Evolutionary conservation across 1,140 invertebrate genomes (phyloP).

Genomic region (Drosophila aff.): DNA sequence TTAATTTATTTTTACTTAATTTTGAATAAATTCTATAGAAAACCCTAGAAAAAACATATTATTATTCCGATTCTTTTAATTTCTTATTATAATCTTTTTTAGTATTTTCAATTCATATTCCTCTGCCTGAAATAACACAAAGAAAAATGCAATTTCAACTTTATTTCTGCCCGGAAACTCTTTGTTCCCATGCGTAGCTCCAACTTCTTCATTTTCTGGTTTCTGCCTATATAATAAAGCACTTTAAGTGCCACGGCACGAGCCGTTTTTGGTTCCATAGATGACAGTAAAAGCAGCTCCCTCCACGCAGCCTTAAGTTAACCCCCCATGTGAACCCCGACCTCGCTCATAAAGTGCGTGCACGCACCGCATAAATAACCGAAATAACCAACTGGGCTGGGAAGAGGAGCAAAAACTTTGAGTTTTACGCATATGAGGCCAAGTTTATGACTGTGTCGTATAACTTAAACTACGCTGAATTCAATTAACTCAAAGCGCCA

Average conservation of each 20-base stretch:
- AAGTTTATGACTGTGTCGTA: conserved; percentile 70
- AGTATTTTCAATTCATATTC: conserved; percentile 3
- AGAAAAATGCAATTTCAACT: neutral
- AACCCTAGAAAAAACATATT: too few relatives aligned
- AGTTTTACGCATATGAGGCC: conserved; percentile 67
- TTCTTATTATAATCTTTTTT: neutral
- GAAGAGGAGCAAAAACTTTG: conserved; percentile 32
- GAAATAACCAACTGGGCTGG: conserved; percentile 6
- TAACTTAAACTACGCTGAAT: conserved; percentile 71
- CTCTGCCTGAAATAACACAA: neutral
- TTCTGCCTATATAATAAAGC: conserved; percentile 42
- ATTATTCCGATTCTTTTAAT: neutral
- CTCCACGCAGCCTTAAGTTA: neutral
- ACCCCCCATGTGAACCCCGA: conserved; percentile 2
- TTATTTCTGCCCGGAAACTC: conserved; percentile 2
- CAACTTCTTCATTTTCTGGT: neutral
- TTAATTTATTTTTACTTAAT: neutral
- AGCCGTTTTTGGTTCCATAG: conserved; percentile 49
- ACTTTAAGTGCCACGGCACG: conserved; percentile 63
- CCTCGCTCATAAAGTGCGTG: conserved; percentile 50
- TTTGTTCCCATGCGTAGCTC: conserved; percentile 1
- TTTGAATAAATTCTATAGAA: neutral
- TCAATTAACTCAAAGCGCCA: conserved; percentile 63
- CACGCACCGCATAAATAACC: conserved; percentile 57
- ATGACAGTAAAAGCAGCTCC: conserved; percentile 48